Evolutionary conservation across 2,113 vertebrate genomes (phyloP).

Genomic region (Agelaius tricolor): DNA sequence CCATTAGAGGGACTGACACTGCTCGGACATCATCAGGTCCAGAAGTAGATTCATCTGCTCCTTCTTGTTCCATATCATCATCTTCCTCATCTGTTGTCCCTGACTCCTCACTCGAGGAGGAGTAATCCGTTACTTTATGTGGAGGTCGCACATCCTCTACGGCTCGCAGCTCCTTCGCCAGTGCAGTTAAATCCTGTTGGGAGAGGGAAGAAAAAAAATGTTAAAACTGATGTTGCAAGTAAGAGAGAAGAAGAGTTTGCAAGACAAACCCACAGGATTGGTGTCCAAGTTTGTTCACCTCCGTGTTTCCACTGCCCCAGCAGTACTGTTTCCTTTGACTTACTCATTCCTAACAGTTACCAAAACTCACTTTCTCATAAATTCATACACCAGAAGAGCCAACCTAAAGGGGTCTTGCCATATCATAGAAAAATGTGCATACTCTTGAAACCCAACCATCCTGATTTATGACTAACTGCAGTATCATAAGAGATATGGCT

Average conservation of each 20-base stretch:
- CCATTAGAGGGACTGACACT: slow-evolving; percentile 78
- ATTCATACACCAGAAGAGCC: neutral
- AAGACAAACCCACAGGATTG: neutral
- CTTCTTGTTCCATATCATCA: slow-evolving; percentile 95
- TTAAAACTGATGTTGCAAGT: neutral
- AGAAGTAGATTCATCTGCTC: slow-evolving; percentile 90
- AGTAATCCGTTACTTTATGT: slow-evolving; percentile 97
- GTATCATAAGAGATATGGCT: neutral
- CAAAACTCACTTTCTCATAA: neutral
- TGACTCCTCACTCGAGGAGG: slow-evolving; percentile 96
- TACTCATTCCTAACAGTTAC: neutral
- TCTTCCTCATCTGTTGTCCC: slow-evolving; percentile 97
- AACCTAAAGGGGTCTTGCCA: neutral
- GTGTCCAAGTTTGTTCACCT: accelerated
- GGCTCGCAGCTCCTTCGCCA: slow-evolving; percentile 94
- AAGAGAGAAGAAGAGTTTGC: neutral
- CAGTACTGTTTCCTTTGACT: neutral
- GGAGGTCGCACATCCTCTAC: slow-evolving; percentile 93
- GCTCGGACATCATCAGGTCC: slow-evolving; percentile 92
- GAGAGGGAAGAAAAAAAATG: neutral
- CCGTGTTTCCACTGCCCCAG: neutral
- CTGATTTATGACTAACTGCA: neutral
- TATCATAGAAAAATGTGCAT: neutral
- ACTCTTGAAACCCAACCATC: neutral
- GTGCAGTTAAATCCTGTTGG: slow-evolving; percentile 88